Conservation (phyloP, 1,140 invertebrate genomes). For the Diuraphis noxia region DNA sequence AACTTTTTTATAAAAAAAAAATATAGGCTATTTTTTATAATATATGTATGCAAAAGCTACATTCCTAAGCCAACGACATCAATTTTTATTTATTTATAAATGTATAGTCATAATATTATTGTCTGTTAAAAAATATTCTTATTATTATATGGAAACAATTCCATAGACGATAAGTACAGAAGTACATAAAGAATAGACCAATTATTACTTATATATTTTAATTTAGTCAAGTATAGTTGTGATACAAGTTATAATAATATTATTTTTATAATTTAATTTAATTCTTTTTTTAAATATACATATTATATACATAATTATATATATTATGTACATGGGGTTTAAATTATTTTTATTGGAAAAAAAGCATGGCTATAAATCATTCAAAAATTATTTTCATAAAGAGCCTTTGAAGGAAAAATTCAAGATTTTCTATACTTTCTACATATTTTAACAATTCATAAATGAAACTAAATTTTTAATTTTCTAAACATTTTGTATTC, state of each 20-base stretch:
- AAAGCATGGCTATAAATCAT: conserved; percentile 1
- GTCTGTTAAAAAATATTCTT: not conserved
- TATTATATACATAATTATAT: not conserved
- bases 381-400: not conserved
- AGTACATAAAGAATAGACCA: conserved; percentile 25
- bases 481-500: not conserved
- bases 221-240: conserved; percentile 53
- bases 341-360: conserved; percentile 36
- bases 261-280: conserved; percentile 38
- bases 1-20: conserved; percentile 31
- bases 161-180: not conserved
- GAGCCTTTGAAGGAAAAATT: not conserved
- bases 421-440: not conserved
- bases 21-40: conserved; percentile 39
- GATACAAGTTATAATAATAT: conserved; percentile 41
- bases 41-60: conserved; percentile 16
- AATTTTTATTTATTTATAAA: conserved; percentile 39
- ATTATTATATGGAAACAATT: conserved; percentile 27
- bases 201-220: conserved; percentile 29
- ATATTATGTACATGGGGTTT: not conserved
- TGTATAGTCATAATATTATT: conserved; percentile 39
- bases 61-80: conserved; percentile 40
- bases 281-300: not conserved
- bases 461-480: not conserved
- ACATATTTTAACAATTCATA: not conserved